Evolutionary conservation across 2,888 invertebrate species (phyloP).

Genomic region (Leucophenga maculata): DNA sequence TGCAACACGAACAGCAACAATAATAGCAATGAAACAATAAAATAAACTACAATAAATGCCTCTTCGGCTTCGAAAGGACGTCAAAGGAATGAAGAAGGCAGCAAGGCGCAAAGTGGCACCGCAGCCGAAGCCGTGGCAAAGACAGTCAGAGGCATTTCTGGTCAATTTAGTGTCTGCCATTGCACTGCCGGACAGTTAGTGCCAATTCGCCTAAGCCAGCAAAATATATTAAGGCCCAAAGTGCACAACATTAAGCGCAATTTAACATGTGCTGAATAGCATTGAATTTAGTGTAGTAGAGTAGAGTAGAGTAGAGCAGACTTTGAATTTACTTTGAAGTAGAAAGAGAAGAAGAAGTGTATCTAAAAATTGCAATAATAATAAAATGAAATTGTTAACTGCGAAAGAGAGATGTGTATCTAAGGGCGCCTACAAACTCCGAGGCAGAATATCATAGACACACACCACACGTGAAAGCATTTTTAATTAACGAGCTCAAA

Average conservation of each 20-base stretch:
- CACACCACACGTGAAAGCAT: constrained; percentile 14
- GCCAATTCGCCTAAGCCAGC: constrained; percentile 21
- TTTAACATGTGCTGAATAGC: constrained; percentile 14
- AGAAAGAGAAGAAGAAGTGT: constrained; percentile 10
- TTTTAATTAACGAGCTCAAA: constrained; percentile 26
- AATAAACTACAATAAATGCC: constrained; percentile 26
- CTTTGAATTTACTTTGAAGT: not conserved
- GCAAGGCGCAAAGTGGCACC: not conserved
- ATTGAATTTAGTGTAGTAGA: no score
- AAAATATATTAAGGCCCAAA: constrained; percentile 26
- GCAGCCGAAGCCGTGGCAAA: not conserved
- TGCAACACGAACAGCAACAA: constrained; percentile 18
- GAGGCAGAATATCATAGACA: not conserved
- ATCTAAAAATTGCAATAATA: constrained; percentile 25
- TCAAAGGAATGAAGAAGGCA: not conserved
- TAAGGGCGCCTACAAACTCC: not conserved
- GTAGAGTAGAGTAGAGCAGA: no score
- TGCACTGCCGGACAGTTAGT: constrained; percentile 22
- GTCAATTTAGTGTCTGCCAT: constrained; percentile 19
- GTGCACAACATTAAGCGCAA: constrained; percentile 23
- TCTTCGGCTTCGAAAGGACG: not conserved
- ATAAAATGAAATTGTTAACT: constrained; percentile 15
- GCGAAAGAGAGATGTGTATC: not conserved
- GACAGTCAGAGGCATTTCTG: constrained; percentile 8
- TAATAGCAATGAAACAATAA: constrained; percentile 17